Evolutionary conservation across 2,797 vertebrate species (phyloP).

Genomic region (Neopelma chrysocephalum): DNA sequence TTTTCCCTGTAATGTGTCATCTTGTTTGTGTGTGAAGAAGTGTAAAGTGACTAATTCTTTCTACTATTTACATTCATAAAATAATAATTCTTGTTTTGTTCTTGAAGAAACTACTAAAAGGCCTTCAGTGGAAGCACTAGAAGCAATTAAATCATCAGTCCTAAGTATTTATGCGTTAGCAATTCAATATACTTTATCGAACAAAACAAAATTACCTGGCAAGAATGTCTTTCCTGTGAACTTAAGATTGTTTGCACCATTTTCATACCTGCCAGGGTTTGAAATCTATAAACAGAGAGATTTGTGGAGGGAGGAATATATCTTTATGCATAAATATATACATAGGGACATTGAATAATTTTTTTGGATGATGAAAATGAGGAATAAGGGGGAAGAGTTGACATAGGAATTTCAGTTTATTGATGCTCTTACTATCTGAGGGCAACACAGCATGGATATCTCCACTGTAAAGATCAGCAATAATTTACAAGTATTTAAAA

Average conservation of each 20-base stretch:
- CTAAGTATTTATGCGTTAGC: not conserved
- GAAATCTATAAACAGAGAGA: not conserved
- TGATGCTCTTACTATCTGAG: not conserved
- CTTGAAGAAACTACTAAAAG: slow-evolving; percentile 3
- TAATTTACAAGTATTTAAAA: not conserved
- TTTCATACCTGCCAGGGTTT: not conserved
- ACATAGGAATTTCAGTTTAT: not conserved
- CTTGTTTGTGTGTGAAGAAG: slow-evolving; percentile 35
- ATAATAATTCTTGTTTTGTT: slow-evolving; percentile 19
- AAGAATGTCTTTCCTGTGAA: not conserved
- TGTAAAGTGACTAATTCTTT: slow-evolving; percentile 52
- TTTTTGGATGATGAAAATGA: not conserved
- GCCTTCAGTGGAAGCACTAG: not conserved
- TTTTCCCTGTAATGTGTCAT: slow-evolving; percentile 43
- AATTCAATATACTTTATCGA: not conserved
- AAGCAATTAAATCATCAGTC: not conserved
- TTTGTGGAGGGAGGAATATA: not conserved
- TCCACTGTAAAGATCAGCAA: not conserved
- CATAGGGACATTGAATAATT: not conserved
- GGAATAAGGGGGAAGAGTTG: not conserved
- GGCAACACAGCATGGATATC: not conserved
- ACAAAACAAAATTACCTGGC: not conserved
- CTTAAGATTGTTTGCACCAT: not conserved
- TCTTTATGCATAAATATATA: not conserved
- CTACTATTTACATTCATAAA: slow-evolving; percentile 32